These are phyloP conservation scores for Vimba vimba DNA, from an alignment of 2,113 vertebrate genomes.

Conservation along the genomic window DNA sequence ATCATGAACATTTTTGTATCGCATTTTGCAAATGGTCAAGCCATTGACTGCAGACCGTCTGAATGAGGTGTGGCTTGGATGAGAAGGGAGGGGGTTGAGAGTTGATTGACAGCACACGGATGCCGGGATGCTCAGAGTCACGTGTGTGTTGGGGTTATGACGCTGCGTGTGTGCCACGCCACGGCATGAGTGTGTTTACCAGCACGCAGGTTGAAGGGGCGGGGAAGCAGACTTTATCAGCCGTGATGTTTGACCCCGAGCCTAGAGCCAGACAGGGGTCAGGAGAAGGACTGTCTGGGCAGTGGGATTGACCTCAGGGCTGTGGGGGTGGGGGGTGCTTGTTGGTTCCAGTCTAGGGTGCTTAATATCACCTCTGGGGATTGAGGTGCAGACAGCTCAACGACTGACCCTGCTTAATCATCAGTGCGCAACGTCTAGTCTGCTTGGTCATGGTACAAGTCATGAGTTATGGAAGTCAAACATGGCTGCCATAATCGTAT, in stretches of 20 bases:
- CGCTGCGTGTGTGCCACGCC: constrained; percentile 29
- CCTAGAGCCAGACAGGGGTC: constrained; percentile 78
- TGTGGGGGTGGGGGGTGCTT: constrained; percentile 59
- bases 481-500: neutral
- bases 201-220: constrained; percentile 62
- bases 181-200: constrained; percentile 60
- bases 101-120: constrained; percentile 37
- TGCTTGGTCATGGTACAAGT: constrained; percentile 75
- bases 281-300: constrained; percentile 79
- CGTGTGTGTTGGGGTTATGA: neutral
- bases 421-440: constrained; percentile 54
- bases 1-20: neutral
- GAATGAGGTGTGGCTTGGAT: constrained; percentile 34
- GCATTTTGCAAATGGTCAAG: neutral
- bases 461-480: constrained; percentile 39
- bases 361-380: constrained; percentile 82
- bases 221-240: constrained; percentile 68
- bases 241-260: constrained; percentile 70
- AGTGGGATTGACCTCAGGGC: constrained; percentile 69
- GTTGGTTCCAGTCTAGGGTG: constrained; percentile 63
- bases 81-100: constrained; percentile 30
- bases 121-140: constrained; percentile 3
- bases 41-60: neutral
- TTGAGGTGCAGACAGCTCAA: constrained; percentile 77
- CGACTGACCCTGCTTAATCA: constrained; percentile 67